These are phyloP conservation scores for Pseudocheirus occidentalis DNA, from an alignment of 2,797 vertebrate species.

Conservation along the genomic window DNA sequence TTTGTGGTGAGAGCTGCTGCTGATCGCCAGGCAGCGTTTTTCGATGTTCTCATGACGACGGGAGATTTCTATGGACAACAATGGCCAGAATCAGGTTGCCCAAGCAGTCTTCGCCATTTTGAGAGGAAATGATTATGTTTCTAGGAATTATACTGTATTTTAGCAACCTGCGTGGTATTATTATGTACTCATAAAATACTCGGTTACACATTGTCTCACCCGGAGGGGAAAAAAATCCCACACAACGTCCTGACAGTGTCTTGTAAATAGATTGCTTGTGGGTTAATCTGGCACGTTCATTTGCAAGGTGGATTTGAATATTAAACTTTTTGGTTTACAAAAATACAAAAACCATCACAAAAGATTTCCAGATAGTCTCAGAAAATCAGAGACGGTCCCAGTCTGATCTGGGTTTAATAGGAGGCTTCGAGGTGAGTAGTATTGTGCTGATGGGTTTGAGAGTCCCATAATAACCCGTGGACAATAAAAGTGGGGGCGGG, in stretches of 20 bases:
- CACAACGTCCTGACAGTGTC: not conserved
- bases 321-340: constrained; percentile 61
- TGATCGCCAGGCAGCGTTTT: not conserved
- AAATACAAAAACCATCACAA: constrained; percentile 66
- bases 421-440: not conserved
- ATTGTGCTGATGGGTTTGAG: constrained; percentile 29
- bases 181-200: not conserved
- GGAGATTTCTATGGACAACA: constrained; percentile 13
- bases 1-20: accelerated
- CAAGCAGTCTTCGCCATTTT: constrained; percentile 43
- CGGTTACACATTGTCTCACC: not conserved
- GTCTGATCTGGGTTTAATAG: constrained; percentile 40
- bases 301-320: constrained; percentile 48
- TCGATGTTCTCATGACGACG: not conserved
- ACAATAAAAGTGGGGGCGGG: not conserved
- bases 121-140: constrained; percentile 40
- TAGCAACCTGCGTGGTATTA: not conserved
- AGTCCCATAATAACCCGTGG: constrained; percentile 28
- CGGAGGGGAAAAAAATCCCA: not conserved
- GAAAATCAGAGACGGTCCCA: constrained; percentile 44
- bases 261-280: constrained; percentile 25
- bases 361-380: constrained; percentile 56
- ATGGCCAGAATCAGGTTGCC: not conserved
- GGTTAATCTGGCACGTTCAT: constrained; percentile 64
- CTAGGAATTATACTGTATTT: constrained; percentile 31